Conservation (phyloP, 2,113 vertebrate genomes). For the Ictidomys tridecemlineatus region DNA sequence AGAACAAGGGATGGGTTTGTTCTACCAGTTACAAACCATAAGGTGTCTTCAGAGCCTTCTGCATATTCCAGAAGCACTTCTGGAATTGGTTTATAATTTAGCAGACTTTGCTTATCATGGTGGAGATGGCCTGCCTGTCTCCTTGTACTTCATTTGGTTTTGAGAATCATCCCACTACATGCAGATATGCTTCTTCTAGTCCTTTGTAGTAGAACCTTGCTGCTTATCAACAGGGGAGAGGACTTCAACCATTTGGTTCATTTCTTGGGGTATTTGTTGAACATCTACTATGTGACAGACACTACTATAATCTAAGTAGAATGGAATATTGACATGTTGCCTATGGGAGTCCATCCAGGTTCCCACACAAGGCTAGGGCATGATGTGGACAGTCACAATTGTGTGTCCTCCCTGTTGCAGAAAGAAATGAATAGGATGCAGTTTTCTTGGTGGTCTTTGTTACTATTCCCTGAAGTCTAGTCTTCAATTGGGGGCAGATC, state of each 20-base stretch:
- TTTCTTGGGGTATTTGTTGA: conserved; percentile 1
- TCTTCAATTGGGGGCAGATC: conserved; percentile 16
- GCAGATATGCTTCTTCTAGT: neutral
- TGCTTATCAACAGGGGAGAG: neutral
- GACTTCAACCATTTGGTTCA: neutral
- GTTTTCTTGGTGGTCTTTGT: neutral
- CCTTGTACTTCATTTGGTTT: neutral
- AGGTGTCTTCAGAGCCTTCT: neutral
- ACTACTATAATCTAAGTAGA: neutral
- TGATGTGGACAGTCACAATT: neutral
- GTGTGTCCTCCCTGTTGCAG: neutral
- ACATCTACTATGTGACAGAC: neutral
- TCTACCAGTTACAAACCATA: neutral
- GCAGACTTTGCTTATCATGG: neutral
- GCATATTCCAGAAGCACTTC: conserved; percentile 35
- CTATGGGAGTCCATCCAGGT: neutral
- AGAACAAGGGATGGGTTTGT: neutral
- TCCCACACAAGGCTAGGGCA: neutral
- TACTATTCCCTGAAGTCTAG: neutral
- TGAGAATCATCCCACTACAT: neutral
- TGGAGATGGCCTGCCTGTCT: neutral
- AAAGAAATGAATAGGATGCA: neutral
- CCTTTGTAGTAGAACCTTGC: neutral
- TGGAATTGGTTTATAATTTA: neutral
- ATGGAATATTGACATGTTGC: neutral